phyloP scores from a whole-genome alignment of 2,888 invertebrate genomes.

The Macrosoma leucophasiata region DNA sequence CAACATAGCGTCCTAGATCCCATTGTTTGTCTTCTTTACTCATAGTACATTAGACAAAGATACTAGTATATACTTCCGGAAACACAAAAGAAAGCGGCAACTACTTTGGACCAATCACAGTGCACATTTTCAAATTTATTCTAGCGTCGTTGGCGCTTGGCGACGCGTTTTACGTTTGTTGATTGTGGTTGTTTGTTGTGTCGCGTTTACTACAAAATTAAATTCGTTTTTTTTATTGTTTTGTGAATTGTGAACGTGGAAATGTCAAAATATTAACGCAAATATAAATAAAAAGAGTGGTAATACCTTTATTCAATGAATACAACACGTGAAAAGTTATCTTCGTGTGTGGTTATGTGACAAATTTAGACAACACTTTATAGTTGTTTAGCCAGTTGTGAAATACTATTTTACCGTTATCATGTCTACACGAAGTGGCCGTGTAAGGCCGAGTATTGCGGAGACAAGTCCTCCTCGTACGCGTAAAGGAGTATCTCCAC shows the following conservation, averaged over 20 bases:
- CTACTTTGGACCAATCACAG: conserved; percentile 56
- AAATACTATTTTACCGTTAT: conserved; percentile 35
- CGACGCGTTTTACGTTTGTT: conserved; percentile 36
- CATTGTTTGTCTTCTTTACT: too few species aligned
- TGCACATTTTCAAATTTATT: conserved; percentile 50
- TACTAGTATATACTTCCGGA: conserved; percentile 15
- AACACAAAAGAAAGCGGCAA: conserved; percentile 30
- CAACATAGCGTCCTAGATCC: neutral
- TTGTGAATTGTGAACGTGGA: too few species aligned
- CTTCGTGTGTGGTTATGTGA: conserved; percentile 54
- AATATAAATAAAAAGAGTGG: neutral
- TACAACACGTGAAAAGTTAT: conserved; percentile 34
- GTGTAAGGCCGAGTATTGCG: conserved; percentile 43
- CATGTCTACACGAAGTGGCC: conserved; percentile 66
- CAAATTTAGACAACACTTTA: conserved; percentile 52
- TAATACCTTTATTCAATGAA: conserved; percentile 21
- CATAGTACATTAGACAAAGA: conserved; percentile 1
- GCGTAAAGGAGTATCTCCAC: conserved; percentile 55
- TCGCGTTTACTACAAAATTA: conserved; percentile 21
- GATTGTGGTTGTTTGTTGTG: conserved; percentile 39
- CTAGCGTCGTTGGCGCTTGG: conserved; percentile 61
- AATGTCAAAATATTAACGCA: neutral
- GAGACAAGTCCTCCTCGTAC: conserved; percentile 54
- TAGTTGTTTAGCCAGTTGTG: conserved; percentile 25
- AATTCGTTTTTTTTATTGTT: neutral